phyloP scores from a whole-genome alignment of 2,113 vertebrate species.

The Blennius ocellaris region DNA sequence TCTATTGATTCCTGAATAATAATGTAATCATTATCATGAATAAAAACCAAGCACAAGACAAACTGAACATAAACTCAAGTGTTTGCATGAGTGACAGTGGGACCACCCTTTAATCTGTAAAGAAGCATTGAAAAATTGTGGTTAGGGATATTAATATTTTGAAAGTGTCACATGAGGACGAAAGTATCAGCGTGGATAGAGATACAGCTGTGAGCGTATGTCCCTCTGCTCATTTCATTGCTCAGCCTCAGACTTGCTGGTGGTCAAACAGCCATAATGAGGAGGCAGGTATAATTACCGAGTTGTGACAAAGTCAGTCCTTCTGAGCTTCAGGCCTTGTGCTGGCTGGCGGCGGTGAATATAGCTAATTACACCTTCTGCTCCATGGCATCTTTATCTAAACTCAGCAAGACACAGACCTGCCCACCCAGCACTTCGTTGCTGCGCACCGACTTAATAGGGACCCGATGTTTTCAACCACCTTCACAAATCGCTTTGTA shows the following conservation, averaged over 20 bases:
- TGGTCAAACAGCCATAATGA: constrained; percentile 37
- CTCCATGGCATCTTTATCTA: constrained; percentile 79
- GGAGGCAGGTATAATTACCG: constrained; percentile 70
- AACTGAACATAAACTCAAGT: too few relatives aligned
- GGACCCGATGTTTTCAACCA: constrained; percentile 54
- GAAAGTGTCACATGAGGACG: not conserved
- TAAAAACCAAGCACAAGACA: too few relatives aligned
- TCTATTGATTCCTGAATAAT: too few relatives aligned
- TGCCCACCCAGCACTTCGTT: constrained; percentile 80
- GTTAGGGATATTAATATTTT: not conserved
- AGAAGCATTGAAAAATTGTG: constrained; percentile 19
- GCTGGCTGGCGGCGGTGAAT: constrained; percentile 74
- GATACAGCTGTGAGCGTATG: constrained; percentile 4
- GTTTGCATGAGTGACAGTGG: too few relatives aligned
- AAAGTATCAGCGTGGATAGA: constrained; percentile 13
- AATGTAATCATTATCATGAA: too few relatives aligned
- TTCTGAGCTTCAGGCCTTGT: constrained; percentile 51
- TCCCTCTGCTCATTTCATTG: constrained; percentile 9
- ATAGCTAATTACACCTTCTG: constrained; percentile 81
- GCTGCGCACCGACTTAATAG: constrained; percentile 71
- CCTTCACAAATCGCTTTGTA: constrained; percentile 67
- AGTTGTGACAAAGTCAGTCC: constrained; percentile 70
- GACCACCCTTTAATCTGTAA: too few relatives aligned
- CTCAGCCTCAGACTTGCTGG: constrained; percentile 1
- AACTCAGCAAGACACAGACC: constrained; percentile 80